These are phyloP conservation scores for Ashinkailepas kermadecensis DNA, from an alignment of 2,888 invertebrate species.

Conservation along the genomic window DNA sequence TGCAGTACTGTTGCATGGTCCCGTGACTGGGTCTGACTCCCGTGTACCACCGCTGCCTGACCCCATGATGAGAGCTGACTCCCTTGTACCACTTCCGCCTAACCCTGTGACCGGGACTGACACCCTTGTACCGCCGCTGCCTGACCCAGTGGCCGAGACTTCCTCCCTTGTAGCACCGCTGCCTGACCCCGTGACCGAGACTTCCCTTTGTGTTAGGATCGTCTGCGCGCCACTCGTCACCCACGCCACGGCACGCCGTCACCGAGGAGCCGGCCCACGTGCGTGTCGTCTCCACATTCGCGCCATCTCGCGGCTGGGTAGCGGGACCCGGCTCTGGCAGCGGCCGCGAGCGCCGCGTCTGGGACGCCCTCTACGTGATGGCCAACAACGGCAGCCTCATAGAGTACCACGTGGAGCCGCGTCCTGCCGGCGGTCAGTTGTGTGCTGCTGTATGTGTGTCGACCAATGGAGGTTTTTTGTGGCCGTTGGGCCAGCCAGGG, in stretches of 20 bases:
- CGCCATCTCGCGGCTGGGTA: conserved; percentile 66
- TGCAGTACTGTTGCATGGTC: too few species aligned
- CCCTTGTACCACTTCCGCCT: too few species aligned
- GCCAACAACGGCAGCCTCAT: conserved; percentile 78
- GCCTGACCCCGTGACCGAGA: not conserved
- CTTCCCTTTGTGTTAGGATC: not conserved
- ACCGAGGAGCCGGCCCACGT: conserved; percentile 63
- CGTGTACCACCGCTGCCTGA: too few species aligned
- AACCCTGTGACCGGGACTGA: too few species aligned
- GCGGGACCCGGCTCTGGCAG: conserved; percentile 43
- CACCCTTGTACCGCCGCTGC: too few species aligned
- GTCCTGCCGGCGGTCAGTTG: conserved; percentile 48
- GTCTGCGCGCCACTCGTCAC: not conserved
- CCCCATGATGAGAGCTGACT: too few species aligned
- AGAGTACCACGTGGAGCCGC: conserved; percentile 78
- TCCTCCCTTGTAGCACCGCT: too few species aligned
- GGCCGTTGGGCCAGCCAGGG: too few species aligned
- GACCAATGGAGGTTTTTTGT: too few species aligned
- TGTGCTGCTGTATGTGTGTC: not conserved
- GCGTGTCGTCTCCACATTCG: conserved; percentile 70
- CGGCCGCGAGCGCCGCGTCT: conserved; percentile 49
- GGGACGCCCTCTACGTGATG: conserved; percentile 83
- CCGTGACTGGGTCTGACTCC: too few species aligned
- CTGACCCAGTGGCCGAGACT: too few species aligned
- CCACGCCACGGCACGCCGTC: not conserved